Conservation (phyloP, 2,797 vertebrate species). For the Dermochelys coriacea region DNA sequence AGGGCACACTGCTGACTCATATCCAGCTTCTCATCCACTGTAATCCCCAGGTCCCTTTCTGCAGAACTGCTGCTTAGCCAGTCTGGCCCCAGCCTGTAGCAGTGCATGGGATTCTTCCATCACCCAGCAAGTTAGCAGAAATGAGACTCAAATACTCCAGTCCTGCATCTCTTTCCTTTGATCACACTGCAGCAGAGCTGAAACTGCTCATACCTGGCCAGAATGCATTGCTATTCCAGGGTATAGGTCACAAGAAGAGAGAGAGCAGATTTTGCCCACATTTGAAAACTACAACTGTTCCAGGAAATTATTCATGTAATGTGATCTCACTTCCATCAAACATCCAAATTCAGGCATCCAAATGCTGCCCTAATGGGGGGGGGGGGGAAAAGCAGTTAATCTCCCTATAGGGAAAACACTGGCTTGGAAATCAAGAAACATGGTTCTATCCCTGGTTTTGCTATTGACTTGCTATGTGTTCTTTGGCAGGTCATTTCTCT, state of each 20-base stretch:
- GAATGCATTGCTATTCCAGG: too few species aligned
- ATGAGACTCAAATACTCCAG: background rate
- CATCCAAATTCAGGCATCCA: background rate
- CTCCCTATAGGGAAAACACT: background rate
- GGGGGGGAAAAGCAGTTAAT: background rate
- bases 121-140: slow-evolving; percentile 19
- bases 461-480: background rate
- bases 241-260: too few species aligned
- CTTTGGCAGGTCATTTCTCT: background rate
- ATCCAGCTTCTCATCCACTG: too few species aligned
- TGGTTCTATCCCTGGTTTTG: background rate
- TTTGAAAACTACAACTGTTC: background rate
- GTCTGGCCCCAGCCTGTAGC: too few species aligned
- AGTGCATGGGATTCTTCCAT: too few species aligned
- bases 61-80: too few species aligned
- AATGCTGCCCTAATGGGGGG: background rate
- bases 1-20: too few species aligned
- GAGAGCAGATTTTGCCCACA: background rate
- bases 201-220: background rate
- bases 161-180: slow-evolving; percentile 44
- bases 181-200: slow-evolving; percentile 1
- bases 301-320: background rate
- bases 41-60: too few species aligned
- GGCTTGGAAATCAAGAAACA: accelerated
- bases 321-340: background rate